phyloP scores from a whole-genome alignment of 1,140 invertebrate species.

The Anadara kagoshimensis region DNA sequence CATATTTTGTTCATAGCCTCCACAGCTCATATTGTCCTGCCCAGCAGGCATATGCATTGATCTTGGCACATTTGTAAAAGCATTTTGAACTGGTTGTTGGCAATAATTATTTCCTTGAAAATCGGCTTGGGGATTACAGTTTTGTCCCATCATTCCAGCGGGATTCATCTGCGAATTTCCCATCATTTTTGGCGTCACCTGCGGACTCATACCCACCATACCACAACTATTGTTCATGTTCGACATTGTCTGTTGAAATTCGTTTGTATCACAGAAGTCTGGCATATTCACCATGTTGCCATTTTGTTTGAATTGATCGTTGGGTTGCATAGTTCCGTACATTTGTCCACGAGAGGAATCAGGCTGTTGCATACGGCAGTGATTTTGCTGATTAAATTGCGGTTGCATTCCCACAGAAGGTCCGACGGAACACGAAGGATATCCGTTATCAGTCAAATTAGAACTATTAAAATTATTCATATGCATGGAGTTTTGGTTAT shows the following conservation, averaged over 20 bases:
- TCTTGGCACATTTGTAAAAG: constrained; percentile 21
- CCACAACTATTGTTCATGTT: constrained; percentile 52
- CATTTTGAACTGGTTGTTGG: constrained; percentile 19
- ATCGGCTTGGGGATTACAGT: constrained; percentile 18
- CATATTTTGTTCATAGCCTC: constrained; percentile 35
- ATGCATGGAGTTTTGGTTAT: constrained; percentile 63
- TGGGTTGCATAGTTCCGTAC: constrained; percentile 44
- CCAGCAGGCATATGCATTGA: constrained; percentile 34
- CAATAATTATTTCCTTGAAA: constrained; percentile 25
- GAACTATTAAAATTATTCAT: constrained; percentile 55
- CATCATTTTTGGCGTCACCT: constrained; percentile 48
- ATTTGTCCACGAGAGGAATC: constrained; percentile 39
- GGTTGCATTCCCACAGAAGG: constrained; percentile 42
- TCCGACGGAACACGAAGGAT: constrained; percentile 38
- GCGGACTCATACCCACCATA: constrained; percentile 36
- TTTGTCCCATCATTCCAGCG: constrained; percentile 33
- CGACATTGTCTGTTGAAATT: constrained; percentile 32
- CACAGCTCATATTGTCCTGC: constrained; percentile 23
- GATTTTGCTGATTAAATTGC: constrained; percentile 42
- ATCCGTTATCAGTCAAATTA: constrained; percentile 36
- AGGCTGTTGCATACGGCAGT: constrained; percentile 44
- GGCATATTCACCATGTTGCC: constrained; percentile 27
- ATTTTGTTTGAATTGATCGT: constrained; percentile 35
- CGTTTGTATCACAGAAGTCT: constrained; percentile 39
- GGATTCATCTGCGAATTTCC: constrained; percentile 23